Base-by-base conservation (phyloP, 2,888 invertebrate genomes). In the Drosophila cognata region DNA sequence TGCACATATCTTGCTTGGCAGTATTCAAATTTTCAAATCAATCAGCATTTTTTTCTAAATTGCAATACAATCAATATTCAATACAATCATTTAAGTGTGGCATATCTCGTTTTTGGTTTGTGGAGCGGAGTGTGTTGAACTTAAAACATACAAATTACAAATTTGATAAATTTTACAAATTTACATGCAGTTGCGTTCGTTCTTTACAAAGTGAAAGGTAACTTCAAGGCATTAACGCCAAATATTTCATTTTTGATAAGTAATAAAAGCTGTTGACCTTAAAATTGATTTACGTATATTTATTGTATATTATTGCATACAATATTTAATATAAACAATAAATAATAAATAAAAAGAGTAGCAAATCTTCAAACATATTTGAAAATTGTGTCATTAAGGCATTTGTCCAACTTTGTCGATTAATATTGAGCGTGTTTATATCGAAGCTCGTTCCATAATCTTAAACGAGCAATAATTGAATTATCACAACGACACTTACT, bases 401-500 rank as follows among this genome's bases (percentile, higher is more conserved):
- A 18, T 16, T 38, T 31, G 11, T 33, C 2, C 10, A 25, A 16
- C 7, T 1, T 41, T 33, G 28, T 56, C 41, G n/a, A 31, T 28
- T 29, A 43, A 25, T 33, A 38, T 21, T 21, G 21, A 41, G 18
- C 21, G 13, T 25, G 11, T 41, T 21, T 2, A 18, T 33, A 36
- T 35, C 7, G 31, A 63, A 18, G 36, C 11, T 31, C 7, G 28
- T 68, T 52, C 55, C n/a, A 41, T 69, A 74, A 84, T 77, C 84
- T 64, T 21, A 52, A 82, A 51, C 55, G 35, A 50, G 55, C 64
- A 36, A 62, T 85, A 70, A 85, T 80, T 70, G 73, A 72, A 70
- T 74, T 74, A 41, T 51, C 48, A 66, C 68, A 71, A 59, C 38
- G 56, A 63, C 69, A 89, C 84, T 85, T 84, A 85, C 84, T 75